These are phyloP conservation scores for Linnaemya tessellans DNA, from an alignment of 2,888 invertebrate species.

Conservation along the genomic window DNA sequence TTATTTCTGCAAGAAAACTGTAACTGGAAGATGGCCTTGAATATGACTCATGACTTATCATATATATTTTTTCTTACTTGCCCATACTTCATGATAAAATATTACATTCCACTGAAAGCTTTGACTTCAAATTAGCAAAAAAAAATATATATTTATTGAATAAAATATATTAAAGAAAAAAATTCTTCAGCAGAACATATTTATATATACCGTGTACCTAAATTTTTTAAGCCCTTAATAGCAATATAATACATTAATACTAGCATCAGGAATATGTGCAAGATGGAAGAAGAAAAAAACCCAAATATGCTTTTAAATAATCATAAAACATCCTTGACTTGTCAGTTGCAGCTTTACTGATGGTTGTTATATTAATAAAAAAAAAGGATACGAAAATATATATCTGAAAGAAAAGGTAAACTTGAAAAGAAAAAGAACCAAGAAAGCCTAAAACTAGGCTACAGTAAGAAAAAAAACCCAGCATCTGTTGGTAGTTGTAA, in stretches of 20 bases:
- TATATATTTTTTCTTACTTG: too few relatives aligned
- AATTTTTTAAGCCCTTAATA: conserved; percentile 17
- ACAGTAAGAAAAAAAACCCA: conserved; percentile 14
- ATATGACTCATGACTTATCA: background rate
- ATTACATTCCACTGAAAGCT: background rate
- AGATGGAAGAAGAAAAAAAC: conserved; percentile 20
- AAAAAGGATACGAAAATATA: conserved; percentile 22
- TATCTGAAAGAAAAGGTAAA: conserved; percentile 55
- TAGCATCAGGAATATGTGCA: background rate
- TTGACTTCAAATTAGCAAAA: conserved; percentile 6
- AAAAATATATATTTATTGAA: background rate
- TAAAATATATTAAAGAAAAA: background rate
- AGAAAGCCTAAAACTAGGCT: conserved; percentile 62
- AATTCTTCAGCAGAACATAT: background rate
- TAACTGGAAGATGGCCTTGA: background rate
- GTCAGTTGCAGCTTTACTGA: conserved; percentile 46
- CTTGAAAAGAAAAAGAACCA: conserved; percentile 51
- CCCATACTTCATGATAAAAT: background rate
- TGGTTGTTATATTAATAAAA: conserved; percentile 32
- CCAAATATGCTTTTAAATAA: conserved; percentile 55
- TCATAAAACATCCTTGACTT: conserved; percentile 70
- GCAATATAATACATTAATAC: background rate
- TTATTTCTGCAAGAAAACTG: background rate
- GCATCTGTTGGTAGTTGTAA: background rate
- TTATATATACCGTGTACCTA: background rate